phyloP scores from a whole-genome alignment of 2,797 vertebrate genomes.

The Sternarchorhynchus goeldii region DNA sequence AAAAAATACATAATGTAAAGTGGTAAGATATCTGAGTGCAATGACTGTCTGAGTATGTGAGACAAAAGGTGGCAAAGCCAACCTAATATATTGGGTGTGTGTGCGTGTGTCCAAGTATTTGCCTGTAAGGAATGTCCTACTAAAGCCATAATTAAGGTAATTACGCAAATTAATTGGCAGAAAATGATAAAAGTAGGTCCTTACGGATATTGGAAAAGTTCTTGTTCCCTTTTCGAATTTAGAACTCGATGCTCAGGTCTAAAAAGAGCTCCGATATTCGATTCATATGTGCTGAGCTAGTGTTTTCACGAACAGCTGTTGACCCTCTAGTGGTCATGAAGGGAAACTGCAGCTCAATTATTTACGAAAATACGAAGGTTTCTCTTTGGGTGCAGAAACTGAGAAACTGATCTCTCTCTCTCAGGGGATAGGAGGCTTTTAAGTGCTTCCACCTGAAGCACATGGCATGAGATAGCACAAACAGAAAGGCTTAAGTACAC shows the following conservation, averaged over 20 bases:
- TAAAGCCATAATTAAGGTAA: slow-evolving; percentile 53
- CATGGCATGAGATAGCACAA: neutral
- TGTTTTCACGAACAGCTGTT: slow-evolving; percentile 5
- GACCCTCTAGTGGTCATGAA: slow-evolving; percentile 40
- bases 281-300: neutral
- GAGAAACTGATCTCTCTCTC: slow-evolving; percentile 44
- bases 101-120: slow-evolving; percentile 25
- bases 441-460: slow-evolving; percentile 44
- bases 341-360: slow-evolving; percentile 47
- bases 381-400: slow-evolving; percentile 41
- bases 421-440: slow-evolving; percentile 50
- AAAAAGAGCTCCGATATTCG: neutral
- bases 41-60: neutral
- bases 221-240: slow-evolving; percentile 37
- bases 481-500: slow-evolving; percentile 5
- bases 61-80: slow-evolving; percentile 3
- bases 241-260: neutral
- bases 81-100: slow-evolving; percentile 21
- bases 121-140: slow-evolving; percentile 57
- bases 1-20: too few relatives aligned
- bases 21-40: too few relatives aligned
- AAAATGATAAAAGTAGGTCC: slow-evolving; percentile 56
- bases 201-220: slow-evolving; percentile 26
- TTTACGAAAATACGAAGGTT: slow-evolving; percentile 48
- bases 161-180: slow-evolving; percentile 47